phyloP scores from a whole-genome alignment of 1,140 invertebrate genomes.

The Spodoptera litura region DNA sequence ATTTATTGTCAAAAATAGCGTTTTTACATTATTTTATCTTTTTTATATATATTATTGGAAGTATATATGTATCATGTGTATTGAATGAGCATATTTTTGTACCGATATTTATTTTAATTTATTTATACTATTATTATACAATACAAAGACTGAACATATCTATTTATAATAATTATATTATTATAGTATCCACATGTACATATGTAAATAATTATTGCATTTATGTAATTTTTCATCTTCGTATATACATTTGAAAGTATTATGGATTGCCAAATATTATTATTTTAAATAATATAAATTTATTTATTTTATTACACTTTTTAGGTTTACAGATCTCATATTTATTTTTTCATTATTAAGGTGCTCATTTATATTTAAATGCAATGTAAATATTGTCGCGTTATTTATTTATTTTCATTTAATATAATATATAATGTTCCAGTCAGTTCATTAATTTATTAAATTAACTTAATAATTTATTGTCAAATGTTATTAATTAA shows the following conservation, averaged over 20 bases:
- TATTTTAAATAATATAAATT: conserved; percentile 51
- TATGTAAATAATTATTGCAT: conserved; percentile 78
- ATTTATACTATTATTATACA: conserved; percentile 52
- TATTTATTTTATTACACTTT: conserved; percentile 59
- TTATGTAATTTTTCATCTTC: conserved; percentile 61
- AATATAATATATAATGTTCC: conserved; percentile 45
- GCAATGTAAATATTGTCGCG: conserved; percentile 52
- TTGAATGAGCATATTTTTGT: conserved; percentile 54
- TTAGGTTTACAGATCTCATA: conserved; percentile 62
- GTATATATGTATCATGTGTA: conserved; percentile 50
- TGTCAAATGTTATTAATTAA: conserved; percentile 66
- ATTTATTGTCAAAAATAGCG: conserved; percentile 37
- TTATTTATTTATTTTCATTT: conserved; percentile 55
- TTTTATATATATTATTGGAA: conserved; percentile 50
- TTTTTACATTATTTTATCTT: conserved; percentile 8
- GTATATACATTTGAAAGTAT: conserved; percentile 27
- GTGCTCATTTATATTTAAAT: conserved; percentile 48
- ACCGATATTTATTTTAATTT: conserved; percentile 46
- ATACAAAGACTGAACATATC: conserved; percentile 38
- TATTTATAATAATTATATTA: conserved; percentile 49
- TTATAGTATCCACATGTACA: conserved; percentile 65
- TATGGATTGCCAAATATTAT: conserved; percentile 37
- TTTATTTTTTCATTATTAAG: conserved; percentile 58
- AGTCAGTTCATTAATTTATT: conserved; percentile 54
- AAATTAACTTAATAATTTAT: conserved; percentile 64